A percentile compares a stretch with the other conserved stretches of the same genome.
Conservation (phyloP, 1,140 invertebrate species). For the Heliothis virescens region DNA sequence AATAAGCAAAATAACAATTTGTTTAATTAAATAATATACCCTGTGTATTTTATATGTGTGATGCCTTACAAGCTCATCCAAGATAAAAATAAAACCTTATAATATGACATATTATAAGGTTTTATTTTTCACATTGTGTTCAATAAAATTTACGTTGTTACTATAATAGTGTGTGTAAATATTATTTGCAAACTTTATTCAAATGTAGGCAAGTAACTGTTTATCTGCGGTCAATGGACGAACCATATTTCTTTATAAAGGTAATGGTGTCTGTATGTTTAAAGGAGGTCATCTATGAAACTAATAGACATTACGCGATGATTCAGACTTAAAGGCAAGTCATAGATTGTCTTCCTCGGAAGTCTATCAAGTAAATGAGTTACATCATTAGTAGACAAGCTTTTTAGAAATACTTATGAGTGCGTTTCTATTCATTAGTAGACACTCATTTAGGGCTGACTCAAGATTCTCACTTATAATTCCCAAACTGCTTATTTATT, state of each 20-base stretch:
- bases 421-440: slow-evolving; percentile 8
- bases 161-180: background rate
- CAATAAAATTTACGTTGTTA: background rate
- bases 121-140: too few species aligned
- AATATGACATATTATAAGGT: too few species aligned
- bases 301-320: background rate
- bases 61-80: too few species aligned
- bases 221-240: slow-evolving; percentile 9
- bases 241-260: background rate
- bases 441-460: slow-evolving; percentile 6
- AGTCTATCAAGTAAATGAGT: slow-evolving; percentile 57
- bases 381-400: slow-evolving; percentile 55
- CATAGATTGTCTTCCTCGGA: slow-evolving; percentile 4
- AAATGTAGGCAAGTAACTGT: slow-evolving; percentile 7
- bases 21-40: too few species aligned
- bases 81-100: too few species aligned
- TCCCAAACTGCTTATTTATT: too few species aligned
- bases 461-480: background rate
- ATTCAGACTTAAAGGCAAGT: background rate
- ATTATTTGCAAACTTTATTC: background rate
- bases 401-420: slow-evolving; percentile 14
- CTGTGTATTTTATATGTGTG: too few species aligned
- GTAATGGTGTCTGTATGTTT: too few species aligned
- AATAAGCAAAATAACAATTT: too few species aligned
- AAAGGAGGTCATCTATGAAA: too few species aligned